Conservation (phyloP, 2,888 invertebrate species). For the Sipha maydis region DNA sequence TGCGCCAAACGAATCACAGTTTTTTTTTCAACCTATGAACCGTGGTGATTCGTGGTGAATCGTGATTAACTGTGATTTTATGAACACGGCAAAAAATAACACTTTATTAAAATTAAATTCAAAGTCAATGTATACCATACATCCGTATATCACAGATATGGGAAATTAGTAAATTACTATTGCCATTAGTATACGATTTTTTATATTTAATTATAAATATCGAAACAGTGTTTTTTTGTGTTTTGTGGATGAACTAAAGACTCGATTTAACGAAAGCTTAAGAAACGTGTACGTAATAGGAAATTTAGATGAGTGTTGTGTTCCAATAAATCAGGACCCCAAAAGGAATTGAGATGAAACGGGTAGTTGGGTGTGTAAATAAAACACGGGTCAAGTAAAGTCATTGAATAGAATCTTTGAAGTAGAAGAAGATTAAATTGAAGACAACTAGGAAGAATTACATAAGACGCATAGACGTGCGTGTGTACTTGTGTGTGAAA, state of each 20-base stretch:
- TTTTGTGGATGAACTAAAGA: not conserved
- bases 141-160: not conserved
- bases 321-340: too few species aligned
- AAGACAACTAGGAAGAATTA: not conserved
- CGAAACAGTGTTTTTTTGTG: not conserved
- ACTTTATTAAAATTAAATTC: not conserved
- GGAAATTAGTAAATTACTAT: not conserved
- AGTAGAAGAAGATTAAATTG: not conserved
- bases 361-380: not conserved
- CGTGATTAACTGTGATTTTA: not conserved
- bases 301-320: not conserved
- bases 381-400: not conserved
- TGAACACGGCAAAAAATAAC: not conserved
- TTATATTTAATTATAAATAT: not conserved
- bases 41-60: too few species aligned
- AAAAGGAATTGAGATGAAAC: not conserved
- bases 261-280: not conserved
- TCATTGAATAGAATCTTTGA: not conserved
- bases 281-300: not conserved
- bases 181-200: not conserved
- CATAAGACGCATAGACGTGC: not conserved
- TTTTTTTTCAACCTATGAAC: not conserved
- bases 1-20: not conserved
- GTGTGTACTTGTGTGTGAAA: not conserved
- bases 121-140: not conserved